Evolutionary conservation across 2,888 invertebrate genomes (phyloP).

Genomic region (Buathra laborator): DNA sequence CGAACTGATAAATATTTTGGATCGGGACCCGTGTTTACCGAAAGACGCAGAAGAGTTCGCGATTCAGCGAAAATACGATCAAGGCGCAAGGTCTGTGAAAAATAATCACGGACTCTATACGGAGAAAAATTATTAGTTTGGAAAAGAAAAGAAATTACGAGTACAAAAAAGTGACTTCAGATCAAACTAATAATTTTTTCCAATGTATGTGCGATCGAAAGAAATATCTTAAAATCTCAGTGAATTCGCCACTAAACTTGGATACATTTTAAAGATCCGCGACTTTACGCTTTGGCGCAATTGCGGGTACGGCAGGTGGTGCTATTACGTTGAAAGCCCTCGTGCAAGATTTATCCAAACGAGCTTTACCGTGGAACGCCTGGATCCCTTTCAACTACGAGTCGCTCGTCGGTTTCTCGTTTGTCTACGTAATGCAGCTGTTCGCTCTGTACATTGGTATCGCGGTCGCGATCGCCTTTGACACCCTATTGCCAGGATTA

Average conservation of each 20-base stretch:
- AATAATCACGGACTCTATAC: neutral
- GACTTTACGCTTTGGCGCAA: neutral
- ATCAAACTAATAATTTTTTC: too few relatives aligned
- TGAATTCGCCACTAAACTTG: neutral
- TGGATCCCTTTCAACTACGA: slow-evolving; percentile 14
- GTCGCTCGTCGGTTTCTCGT: neutral
- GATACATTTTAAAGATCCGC: slow-evolving; percentile 4
- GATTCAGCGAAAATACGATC: slow-evolving; percentile 54
- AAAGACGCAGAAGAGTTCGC: slow-evolving; percentile 17
- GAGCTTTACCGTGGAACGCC: neutral
- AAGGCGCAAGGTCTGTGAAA: slow-evolving; percentile 46
- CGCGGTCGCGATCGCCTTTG: slow-evolving; percentile 66
- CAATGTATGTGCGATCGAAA: too few relatives aligned
- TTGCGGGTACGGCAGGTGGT: neutral
- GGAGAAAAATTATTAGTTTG: neutral
- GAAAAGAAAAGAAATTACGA: too few relatives aligned
- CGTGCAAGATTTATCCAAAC: slow-evolving; percentile 1
- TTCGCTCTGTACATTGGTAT: slow-evolving; percentile 2
- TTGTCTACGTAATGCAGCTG: neutral
- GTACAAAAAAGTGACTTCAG: too few relatives aligned
- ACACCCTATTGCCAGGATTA: slow-evolving; percentile 70
- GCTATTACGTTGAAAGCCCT: neutral
- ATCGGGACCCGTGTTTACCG: slow-evolving; percentile 28
- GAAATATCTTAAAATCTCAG: neutral
- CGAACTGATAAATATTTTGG: slow-evolving; percentile 18